Evolutionary conservation across 1,140 invertebrate genomes (phyloP).

Genomic region (Pseudobourletiella spinata): DNA sequence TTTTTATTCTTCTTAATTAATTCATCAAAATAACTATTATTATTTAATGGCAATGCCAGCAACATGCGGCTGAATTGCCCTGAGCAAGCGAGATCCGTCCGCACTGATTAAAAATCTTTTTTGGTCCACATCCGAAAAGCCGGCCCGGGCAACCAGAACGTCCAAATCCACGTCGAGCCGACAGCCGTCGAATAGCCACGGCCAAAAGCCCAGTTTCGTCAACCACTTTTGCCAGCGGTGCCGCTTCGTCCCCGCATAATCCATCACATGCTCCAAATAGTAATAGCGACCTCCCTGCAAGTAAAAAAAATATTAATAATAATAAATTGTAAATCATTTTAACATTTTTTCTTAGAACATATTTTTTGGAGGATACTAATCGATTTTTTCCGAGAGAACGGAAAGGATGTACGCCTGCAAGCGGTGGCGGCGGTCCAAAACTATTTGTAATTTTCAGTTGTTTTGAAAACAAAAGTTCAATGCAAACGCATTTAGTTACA

Average conservation of each 20-base stretch:
- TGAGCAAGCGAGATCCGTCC: slow-evolving; percentile 4
- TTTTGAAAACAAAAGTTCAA: too few relatives aligned
- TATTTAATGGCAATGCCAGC: slow-evolving; percentile 33
- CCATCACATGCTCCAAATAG: slow-evolving; percentile 37
- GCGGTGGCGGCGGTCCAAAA: too few relatives aligned
- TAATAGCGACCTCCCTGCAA: slow-evolving; percentile 38
- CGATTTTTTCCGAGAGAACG: too few relatives aligned
- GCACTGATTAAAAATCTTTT: slow-evolving; percentile 27
- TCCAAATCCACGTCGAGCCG: slow-evolving; percentile 34
- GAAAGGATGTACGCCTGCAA: too few relatives aligned
- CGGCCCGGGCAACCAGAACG: slow-evolving; percentile 16
- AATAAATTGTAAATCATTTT: too few relatives aligned
- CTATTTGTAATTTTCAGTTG: too few relatives aligned
- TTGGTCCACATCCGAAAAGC: slow-evolving; percentile 33
- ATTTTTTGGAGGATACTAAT: too few relatives aligned
- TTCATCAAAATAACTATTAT: too few relatives aligned
- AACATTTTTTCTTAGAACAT: too few relatives aligned
- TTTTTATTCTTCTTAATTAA: too few relatives aligned
- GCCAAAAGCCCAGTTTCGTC: slow-evolving; percentile 32
- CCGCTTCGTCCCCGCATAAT: slow-evolving; percentile 15
- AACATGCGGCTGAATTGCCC: slow-evolving; percentile 23
- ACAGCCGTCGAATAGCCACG: slow-evolving; percentile 37
- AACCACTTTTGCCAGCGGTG: slow-evolving; percentile 33
- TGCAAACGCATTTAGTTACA: too few relatives aligned
- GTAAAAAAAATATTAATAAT: slow-evolving; percentile 11